Base-by-base conservation (phyloP, 2,113 vertebrate species). In the Pedionomus torquatus region DNA sequence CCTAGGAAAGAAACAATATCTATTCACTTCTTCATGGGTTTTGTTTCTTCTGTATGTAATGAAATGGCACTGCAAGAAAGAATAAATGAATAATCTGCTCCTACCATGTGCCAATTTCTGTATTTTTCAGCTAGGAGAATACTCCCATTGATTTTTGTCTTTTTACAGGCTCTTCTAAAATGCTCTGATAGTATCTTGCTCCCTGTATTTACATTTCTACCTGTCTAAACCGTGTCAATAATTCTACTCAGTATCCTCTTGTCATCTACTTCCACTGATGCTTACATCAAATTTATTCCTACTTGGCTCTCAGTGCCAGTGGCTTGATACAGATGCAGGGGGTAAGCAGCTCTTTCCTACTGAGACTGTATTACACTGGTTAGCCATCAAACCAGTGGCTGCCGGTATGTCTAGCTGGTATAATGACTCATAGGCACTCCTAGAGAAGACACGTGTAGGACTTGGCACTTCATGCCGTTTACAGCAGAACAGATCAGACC, bases 41-140 rank as follows among this genome's bases (percentile, higher is more conserved):
- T 89, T 85, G 30, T 87, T 94, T 84, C 51, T 93, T 88, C 80
- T 76, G 26, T 39, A 55, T 70, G 33, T 74, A 95, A 91, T 74
- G 44, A 90, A 96, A 93, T 89, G 41, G 60, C 86, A 92, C 37
- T 92, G 63, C 64, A 89, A 94, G 90, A 84, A 90, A 83, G n/a
- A 93, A 90, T 51, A 85, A 93, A 93, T 90, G 1, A 90, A 94
- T 85, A 84, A 81, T 93, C 83, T 95, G 60, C 46, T 90, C 28
- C 48, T 78, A 83, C 19, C 35, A 24, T 48, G 46, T 63, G 76
- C 48, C 85, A 92, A 33, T 79, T 96, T 84, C 58, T 93, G 84
- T 44, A 61, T 37, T 94, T 96, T 61, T 46, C 58, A 81, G 76
- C 79, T 41, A 83, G 26, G 61, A 24, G 7, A 88, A 93, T 54